Conservation (phyloP, 2,797 vertebrate species). For the Molossus alvarezi region DNA sequence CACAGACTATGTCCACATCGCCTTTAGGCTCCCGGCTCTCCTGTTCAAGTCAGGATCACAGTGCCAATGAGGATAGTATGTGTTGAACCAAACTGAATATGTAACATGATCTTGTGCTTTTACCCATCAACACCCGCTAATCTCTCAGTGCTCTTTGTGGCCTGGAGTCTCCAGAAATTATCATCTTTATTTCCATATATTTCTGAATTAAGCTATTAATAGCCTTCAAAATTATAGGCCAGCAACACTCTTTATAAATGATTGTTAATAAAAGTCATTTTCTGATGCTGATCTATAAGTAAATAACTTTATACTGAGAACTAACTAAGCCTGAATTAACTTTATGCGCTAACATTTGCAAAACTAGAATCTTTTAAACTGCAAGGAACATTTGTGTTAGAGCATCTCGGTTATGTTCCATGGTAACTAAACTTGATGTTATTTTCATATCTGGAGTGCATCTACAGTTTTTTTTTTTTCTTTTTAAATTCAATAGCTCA, state of each 20-base stretch:
- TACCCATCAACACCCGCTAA: neutral
- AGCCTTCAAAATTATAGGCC: slow-evolving; percentile 47
- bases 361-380: slow-evolving; percentile 12
- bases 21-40: neutral
- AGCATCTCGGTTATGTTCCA: neutral
- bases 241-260: slow-evolving; percentile 28
- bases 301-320: neutral
- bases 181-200: neutral
- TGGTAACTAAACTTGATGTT: slow-evolving; percentile 48
- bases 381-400: neutral
- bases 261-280: slow-evolving; percentile 42
- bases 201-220: slow-evolving; percentile 24
- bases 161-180: slow-evolving; percentile 65
- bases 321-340: neutral
- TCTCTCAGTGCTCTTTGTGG: neutral
- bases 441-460: neutral
- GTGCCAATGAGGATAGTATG: neutral
- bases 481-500: slow-evolving; percentile 27
- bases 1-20: neutral
- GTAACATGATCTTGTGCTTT: neutral
- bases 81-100: neutral
- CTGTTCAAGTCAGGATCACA: neutral
- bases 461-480: slow-evolving; percentile 17
- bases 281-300: neutral
- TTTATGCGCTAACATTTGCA: slow-evolving; percentile 43